These are phyloP conservation scores for Sciaenops ocellatus DNA, from an alignment of 2,797 vertebrate species.

Conservation along the genomic window DNA sequence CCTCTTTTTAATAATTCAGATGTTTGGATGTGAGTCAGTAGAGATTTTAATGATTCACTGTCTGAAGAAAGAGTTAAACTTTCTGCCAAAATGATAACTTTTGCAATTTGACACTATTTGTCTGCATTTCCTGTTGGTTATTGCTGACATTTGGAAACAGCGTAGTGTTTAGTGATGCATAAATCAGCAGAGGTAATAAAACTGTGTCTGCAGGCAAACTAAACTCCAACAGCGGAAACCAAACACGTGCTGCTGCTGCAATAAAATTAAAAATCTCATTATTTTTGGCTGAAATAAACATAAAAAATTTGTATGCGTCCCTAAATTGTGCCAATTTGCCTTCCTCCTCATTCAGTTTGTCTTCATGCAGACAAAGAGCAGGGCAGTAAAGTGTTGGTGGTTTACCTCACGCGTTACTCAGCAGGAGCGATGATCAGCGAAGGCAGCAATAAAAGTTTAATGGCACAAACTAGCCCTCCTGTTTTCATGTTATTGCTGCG, in stretches of 20 bases:
- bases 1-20: background rate
- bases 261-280: conserved; percentile 6
- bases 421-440: conserved; percentile 42
- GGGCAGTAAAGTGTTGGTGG: conserved; percentile 18
- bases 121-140: conserved; percentile 4
- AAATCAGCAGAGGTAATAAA: conserved; percentile 19
- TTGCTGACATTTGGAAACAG: conserved; percentile 5
- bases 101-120: background rate
- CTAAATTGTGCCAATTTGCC: background rate
- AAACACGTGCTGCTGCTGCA: conserved; percentile 3
- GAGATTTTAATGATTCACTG: background rate
- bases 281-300: conserved; percentile 5
- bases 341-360: conserved; percentile 11
- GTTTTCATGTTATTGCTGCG: conserved; percentile 20
- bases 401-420: conserved; percentile 36
- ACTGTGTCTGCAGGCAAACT: background rate
- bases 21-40: background rate
- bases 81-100: background rate
- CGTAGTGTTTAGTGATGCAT: background rate
- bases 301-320: background rate
- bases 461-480: conserved; percentile 25
- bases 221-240: background rate
- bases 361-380: conserved; percentile 14
- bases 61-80: background rate
- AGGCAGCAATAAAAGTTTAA: conserved; percentile 51